Evolutionary conservation across 2,888 invertebrate species (phyloP), one percentile per base, ranked within the genome.

Genomic region (Lasioglossum vierecki): DNA sequence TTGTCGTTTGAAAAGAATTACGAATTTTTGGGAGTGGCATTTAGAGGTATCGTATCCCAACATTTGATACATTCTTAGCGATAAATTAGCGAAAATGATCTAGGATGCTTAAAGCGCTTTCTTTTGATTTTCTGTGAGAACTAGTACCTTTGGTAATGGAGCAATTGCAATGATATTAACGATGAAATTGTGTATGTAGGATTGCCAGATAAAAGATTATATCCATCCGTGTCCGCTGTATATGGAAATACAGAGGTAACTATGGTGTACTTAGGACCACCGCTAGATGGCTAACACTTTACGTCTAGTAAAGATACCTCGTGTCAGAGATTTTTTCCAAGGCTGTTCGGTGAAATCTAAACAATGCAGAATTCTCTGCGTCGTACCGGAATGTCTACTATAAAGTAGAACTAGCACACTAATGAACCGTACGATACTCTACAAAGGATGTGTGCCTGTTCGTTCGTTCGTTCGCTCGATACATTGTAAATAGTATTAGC

Each of bases 221-320:
- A 97, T 95, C 99, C 99, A 85, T 98, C 99, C 85, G 98, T 99
- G 78, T 99, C 99, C 75, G 99, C 99, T 84, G 99, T 99, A 18
- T 99, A 99, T 96, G 99, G 99, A 85, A 99, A 99, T 95, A 99
- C 99, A 74, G 99, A 99, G 96, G 99, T 99, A 66, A 99, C 99
- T 60, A 99, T 99, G 99, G 98, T 99, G 70, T 99, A 99, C 95
- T 96, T 99, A 92, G 99, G 99, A 88, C 97, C 98, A 88, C 99
- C 99, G n/a, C 95, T 99, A 93, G 99, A 99, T 96, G 99, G 99
- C 96, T 99, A 97, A 89, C 96, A 95, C 87, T 87, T 73, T 78
- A 85, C 81, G 78, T 81, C 75, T 72, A 81, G 49, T 79, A 80
- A 80, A 85, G 57, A 86, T 72, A 83, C 88, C 83, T 90, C 80